Evolutionary conservation across 2,888 invertebrate species (phyloP), one percentile per base, ranked within the genome.

Genomic region (Frankliniella intonsa): DNA sequence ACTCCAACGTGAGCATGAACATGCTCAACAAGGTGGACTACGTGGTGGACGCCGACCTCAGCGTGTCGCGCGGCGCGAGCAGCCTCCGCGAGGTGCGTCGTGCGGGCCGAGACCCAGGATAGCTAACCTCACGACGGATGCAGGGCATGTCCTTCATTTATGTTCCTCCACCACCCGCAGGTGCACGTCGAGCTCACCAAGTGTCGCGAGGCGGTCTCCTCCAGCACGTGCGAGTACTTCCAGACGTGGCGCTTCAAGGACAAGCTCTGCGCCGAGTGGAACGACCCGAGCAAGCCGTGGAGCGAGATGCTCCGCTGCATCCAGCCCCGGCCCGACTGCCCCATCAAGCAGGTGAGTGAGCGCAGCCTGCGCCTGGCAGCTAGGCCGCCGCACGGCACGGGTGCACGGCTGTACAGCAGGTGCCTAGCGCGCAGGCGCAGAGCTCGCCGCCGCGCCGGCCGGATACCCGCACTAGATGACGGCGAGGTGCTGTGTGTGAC

Each of bases 211-310:
- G 69, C 69, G n/a, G 69, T 69, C 22, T 22, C 69, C 11, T 8
- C n/a, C 22, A 69, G 22, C 69, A 69, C 69, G 69, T 69, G 69
- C 5, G 69, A 69, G 69, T 69, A 69, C 22, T 69, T n/a, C 69
- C 69, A 69, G 22, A 69, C 69, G 11, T 69, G 69, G 69, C 69
- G 69, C 22, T 22, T 69, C 69, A 69, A 69, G 69, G 69, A 69
- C 69, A 22, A 22, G 5, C 69, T 69, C 22, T 69, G 69, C 69
- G 7, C 7, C 69, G n/a, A 22, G 22, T 69, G 69, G 69, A 69
- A 69, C 69, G 69, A 69, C 69, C n/a, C 69, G 69, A 22, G 22
- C 22, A 69, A 69, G 69, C 69, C 69, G 5, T 69, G 69, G 69
- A 22, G 22, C 22, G 22, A 19, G 22, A 22, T 22, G 9, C 69